Conservation (phyloP, 1,140 invertebrate genomes). For the Anastrepha obliqua region DNA sequence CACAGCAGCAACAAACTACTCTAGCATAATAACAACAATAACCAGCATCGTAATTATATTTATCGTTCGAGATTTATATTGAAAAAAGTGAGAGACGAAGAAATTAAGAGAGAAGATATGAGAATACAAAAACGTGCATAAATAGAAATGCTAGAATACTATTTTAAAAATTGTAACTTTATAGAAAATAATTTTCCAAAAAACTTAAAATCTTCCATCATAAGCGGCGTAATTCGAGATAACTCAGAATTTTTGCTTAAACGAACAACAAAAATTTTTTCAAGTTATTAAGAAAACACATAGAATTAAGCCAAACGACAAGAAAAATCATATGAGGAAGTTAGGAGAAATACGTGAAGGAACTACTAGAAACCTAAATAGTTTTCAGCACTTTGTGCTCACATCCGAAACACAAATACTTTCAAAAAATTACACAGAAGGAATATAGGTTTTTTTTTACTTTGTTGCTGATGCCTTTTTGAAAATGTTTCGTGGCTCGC, state of each 20-base stretch:
- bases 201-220: background rate
- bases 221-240: too few species aligned
- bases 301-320: background rate
- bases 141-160: background rate
- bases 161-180: background rate
- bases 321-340: background rate
- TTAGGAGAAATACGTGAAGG: background rate
- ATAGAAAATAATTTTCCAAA: background rate
- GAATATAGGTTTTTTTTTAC: background rate
- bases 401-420: background rate
- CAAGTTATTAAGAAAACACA: background rate
- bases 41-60: background rate
- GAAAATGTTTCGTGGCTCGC: background rate
- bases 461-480: background rate
- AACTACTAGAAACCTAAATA: background rate
- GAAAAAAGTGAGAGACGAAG: background rate
- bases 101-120: background rate
- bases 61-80: background rate
- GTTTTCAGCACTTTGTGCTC: background rate
- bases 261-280: too few species aligned
- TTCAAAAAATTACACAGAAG: background rate
- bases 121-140: background rate
- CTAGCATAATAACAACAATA: slow-evolving; percentile 43
- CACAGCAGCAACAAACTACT: slow-evolving; percentile 50
- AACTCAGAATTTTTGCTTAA: too few species aligned